phyloP scores from a whole-genome alignment of 2,888 invertebrate species.

The Synergus umbraculus region DNA sequence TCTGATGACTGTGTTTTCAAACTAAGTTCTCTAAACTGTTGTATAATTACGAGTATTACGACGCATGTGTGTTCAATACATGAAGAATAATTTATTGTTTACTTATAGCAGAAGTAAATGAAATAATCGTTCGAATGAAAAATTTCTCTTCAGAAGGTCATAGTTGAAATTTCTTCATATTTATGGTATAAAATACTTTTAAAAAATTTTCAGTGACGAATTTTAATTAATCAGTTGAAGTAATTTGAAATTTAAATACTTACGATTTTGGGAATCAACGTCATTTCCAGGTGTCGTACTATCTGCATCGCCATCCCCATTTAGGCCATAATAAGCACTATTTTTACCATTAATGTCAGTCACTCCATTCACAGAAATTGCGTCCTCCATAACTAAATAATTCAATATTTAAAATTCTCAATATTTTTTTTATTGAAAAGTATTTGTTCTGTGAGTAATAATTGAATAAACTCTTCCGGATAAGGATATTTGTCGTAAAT shows the following conservation, averaged over 20 bases:
- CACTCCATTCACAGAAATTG: constrained; percentile 64
- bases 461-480: no score
- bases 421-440: not conserved
- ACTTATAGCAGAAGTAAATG: not conserved
- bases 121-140: not conserved
- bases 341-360: constrained; percentile 62
- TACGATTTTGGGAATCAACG: constrained; percentile 68
- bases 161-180: not conserved
- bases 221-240: not conserved
- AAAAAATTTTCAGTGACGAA: not conserved
- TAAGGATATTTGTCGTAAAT: no score
- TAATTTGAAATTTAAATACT: constrained; percentile 57
- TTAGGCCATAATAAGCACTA: constrained; percentile 64
- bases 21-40: not conserved
- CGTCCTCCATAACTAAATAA: constrained; percentile 66
- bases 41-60: not conserved
- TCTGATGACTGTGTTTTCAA: not conserved
- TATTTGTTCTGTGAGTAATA: no score
- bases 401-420: not conserved
- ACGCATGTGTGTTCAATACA: not conserved
- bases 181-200: not conserved
- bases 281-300: constrained; percentile 69
- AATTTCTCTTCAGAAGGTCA: not conserved
- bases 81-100: not conserved
- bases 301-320: constrained; percentile 73